phyloP scores from a whole-genome alignment of 2,797 vertebrate genomes.

The Ptychadena robeensis region DNA sequence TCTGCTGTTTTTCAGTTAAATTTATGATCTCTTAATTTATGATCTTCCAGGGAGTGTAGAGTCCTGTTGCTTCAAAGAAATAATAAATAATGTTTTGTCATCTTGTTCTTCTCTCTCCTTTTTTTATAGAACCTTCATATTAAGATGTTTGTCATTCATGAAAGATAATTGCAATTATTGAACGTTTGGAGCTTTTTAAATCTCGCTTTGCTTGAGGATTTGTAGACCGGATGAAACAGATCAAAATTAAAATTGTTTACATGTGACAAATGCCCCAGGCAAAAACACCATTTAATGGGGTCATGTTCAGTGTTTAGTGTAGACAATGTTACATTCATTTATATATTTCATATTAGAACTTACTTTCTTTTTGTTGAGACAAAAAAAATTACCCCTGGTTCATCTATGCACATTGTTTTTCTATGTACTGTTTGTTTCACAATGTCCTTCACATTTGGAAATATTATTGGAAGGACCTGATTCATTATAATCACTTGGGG shows the following conservation, averaged over 20 bases:
- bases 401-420: too few relatives aligned
- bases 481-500: too few relatives aligned
- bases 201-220: neutral
- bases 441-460: too few relatives aligned
- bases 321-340: too few relatives aligned
- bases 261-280: neutral
- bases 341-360: too few relatives aligned
- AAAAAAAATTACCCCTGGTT: too few relatives aligned
- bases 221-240: neutral
- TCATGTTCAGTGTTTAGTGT: too few relatives aligned
- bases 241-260: conserved; percentile 1
- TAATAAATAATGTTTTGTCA: conserved; percentile 24
- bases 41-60: conserved; percentile 27
- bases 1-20: conserved; percentile 17
- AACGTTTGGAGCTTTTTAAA: conserved; percentile 15
- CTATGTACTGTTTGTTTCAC: too few relatives aligned
- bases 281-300: too few relatives aligned
- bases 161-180: conserved; percentile 52
- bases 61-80: conserved; percentile 34
- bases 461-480: too few relatives aligned
- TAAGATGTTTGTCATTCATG: conserved; percentile 6
- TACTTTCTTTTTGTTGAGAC: too few relatives aligned
- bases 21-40: conserved; percentile 40
- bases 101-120: neutral
- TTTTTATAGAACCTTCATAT: conserved; percentile 24